Conservation (phyloP, 2,797 vertebrate species). For the Pipistrellus kuhlii region DNA sequence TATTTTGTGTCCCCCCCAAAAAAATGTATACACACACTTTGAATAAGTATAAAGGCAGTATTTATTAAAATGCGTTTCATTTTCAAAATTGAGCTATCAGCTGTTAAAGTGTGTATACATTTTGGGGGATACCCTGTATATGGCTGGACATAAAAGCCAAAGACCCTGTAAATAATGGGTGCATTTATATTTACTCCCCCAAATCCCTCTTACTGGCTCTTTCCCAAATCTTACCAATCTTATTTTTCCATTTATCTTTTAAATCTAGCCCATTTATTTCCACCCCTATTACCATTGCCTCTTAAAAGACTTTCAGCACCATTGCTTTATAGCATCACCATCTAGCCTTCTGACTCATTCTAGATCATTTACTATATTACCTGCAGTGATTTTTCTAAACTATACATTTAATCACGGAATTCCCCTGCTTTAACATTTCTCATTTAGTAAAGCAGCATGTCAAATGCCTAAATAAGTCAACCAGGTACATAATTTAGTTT, state of each 20-base stretch:
- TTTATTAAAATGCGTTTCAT: too few species aligned
- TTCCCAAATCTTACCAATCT: background rate
- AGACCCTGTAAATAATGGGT: background rate
- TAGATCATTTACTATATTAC: background rate
- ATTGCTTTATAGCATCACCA: background rate
- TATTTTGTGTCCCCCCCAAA: too few species aligned
- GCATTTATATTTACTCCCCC: background rate
- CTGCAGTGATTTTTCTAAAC: background rate
- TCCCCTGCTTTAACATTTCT: background rate
- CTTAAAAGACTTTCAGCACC: background rate
- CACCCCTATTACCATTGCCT: background rate
- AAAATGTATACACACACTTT: too few species aligned
- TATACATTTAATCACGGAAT: background rate
- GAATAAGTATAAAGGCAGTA: too few species aligned
- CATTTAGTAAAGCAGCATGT: background rate
- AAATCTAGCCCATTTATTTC: background rate
- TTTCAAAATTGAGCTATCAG: too few species aligned
- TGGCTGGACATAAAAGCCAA: background rate
- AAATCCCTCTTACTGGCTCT: background rate
- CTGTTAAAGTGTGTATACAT: too few species aligned
- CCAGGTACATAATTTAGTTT: background rate
- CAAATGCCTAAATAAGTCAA: background rate
- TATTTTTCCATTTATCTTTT: background rate
- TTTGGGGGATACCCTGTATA: background rate
- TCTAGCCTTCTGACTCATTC: background rate